Conservation (phyloP, 2,797 vertebrate genomes). For the Bovichtus variegatus region DNA sequence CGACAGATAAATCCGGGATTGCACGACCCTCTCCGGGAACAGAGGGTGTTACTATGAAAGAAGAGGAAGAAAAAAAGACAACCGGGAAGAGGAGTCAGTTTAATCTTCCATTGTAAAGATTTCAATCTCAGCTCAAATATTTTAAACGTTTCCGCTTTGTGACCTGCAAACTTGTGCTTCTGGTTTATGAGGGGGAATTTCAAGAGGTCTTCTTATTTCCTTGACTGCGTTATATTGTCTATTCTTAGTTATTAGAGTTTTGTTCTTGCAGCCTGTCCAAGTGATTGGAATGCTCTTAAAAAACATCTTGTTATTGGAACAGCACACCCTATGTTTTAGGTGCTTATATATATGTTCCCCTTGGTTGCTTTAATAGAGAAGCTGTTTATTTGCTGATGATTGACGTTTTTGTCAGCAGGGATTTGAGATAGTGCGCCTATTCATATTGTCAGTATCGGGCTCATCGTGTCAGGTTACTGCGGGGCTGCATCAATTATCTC, state of each 20-base stretch:
- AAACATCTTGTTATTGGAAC: not conserved
- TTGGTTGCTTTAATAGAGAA: not conserved
- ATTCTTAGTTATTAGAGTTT: not conserved
- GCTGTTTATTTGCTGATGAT: not conserved
- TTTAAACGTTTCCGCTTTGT: not conserved
- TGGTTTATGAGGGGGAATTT: not conserved
- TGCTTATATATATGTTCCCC: not conserved
- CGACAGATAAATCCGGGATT: conserved; percentile 59
- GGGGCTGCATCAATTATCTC: conserved; percentile 15
- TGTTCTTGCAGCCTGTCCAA: not conserved
- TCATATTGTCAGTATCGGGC: not conserved
- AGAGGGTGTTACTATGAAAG: conserved; percentile 56
- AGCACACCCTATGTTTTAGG: not conserved
- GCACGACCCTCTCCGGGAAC: conserved; percentile 32
- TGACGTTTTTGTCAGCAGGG: conserved; percentile 32
- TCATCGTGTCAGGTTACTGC: conserved; percentile 5
- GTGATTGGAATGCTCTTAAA: not conserved
- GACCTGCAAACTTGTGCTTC: no score
- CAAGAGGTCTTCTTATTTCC: not conserved
- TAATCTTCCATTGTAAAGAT: no score
- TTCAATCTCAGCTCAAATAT: conserved; percentile 2
- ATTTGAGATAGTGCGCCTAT: conserved; percentile 26
- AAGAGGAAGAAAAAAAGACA: not conserved
- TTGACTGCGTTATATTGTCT: not conserved
- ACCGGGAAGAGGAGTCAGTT: not conserved